Evolutionary conservation across 2,888 invertebrate species (phyloP), one percentile per base, ranked within the genome.

Genomic region (Rhorus exstirpatorius): DNA sequence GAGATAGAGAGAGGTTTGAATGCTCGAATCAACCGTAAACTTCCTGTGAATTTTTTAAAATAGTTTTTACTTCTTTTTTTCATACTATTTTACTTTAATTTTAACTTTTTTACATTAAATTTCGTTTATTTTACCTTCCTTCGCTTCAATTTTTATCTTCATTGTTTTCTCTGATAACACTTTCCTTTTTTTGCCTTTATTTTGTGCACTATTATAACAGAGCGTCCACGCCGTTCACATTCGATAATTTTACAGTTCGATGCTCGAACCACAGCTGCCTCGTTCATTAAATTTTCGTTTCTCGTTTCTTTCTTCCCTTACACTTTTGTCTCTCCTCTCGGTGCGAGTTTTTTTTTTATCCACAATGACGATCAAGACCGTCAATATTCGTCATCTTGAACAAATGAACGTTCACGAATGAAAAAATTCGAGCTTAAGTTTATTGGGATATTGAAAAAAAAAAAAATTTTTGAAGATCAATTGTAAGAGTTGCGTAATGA

Each of bases 1-100:
- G n/a, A n/a, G n/a, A n/a, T n/a, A n/a, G 26, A 10, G 14, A 55
- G 79, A 65, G 79, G 72, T 65, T 72, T 65, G 3, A 75, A 80
- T 68, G 75, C 74, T 31, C 75, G 75, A 51, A 58, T 41, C 49
- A 41, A 74, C 65, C 63, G 12, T 19, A 1, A 14, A 7, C 35
- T 31, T 31, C 68, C 46, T 49, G 58, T 46, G 24, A 14, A 26
- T 17, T 58, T n/a, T 44, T 58, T 14, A 35, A 41, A 41, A 1
- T 53, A 7, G 1, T 21, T 19, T 21, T 21, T 21, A 8, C 21
- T 21, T 21, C 7, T 53, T 8, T 10, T 53, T 21, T 53, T 6
- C 3, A 53, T 53, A n/a, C 19, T 12, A 21, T 53, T 53, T 49
- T 49, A 3, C 8, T 3, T 1, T 49, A 17, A 19, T 14, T 8